Conservation (phyloP, 2,888 invertebrate species). For the Ecliptopera silaceata region DNA sequence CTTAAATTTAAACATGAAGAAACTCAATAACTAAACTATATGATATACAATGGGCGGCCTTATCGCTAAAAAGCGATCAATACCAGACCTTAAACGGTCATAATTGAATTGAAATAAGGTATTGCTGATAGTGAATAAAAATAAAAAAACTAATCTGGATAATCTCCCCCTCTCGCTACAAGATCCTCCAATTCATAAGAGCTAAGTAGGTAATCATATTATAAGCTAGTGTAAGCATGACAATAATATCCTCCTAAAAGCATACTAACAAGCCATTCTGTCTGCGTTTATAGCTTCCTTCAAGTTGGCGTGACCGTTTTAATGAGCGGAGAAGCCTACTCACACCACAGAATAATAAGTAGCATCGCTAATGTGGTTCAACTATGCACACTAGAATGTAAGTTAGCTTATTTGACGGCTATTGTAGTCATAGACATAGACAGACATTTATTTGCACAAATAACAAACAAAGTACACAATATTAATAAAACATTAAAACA, state of each 20-base stretch:
- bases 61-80: too few relatives aligned
- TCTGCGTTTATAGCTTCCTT: constrained; percentile 47
- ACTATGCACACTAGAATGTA: constrained; percentile 52
- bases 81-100: too few relatives aligned
- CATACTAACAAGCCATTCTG: constrained; percentile 37
- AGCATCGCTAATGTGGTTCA: constrained; percentile 41
- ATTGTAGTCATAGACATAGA: too few relatives aligned
- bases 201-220: constrained; percentile 15
- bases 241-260: constrained; percentile 29
- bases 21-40: too few relatives aligned
- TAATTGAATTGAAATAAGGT: too few relatives aligned
- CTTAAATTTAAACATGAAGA: too few relatives aligned
- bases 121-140: too few relatives aligned
- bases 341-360: constrained; percentile 15
- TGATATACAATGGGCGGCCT: too few relatives aligned
- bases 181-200: not conserved
- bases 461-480: too few relatives aligned
- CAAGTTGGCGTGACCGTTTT: constrained; percentile 45
- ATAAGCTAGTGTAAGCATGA: constrained; percentile 13
- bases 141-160: too few relatives aligned
- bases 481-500: too few relatives aligned
- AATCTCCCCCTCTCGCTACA: not conserved
- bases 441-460: too few relatives aligned
- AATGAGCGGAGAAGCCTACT: constrained; percentile 40
- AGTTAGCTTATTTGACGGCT: constrained; percentile 38